Conservation (phyloP, 2,797 vertebrate species). For the Tauraco hartlaubi region DNA sequence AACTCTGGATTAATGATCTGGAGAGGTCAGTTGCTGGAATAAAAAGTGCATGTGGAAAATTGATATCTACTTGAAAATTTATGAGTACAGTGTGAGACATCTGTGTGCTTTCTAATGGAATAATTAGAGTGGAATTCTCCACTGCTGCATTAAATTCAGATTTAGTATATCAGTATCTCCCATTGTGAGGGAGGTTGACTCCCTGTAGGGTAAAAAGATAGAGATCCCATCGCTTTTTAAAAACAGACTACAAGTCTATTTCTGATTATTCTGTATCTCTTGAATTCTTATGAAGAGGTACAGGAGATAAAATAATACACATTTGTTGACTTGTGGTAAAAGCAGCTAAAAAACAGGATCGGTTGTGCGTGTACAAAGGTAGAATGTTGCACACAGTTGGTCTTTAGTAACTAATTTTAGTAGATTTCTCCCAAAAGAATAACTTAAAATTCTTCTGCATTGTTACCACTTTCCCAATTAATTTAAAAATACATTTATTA, state of each 20-base stretch:
- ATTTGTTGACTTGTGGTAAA: neutral
- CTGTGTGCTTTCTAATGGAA: slow-evolving; percentile 53
- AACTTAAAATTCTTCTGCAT: neutral
- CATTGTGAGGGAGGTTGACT: slow-evolving; percentile 4
- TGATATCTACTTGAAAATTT: slow-evolving; percentile 59
- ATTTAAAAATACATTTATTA: neutral
- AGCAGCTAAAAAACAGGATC: neutral
- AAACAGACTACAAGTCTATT: neutral
- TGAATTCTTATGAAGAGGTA: neutral
- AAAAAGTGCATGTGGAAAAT: slow-evolving; percentile 47
- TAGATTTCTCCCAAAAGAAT: neutral
- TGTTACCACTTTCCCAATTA: neutral
- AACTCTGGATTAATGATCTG: slow-evolving; percentile 8
- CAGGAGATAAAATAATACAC: neutral
- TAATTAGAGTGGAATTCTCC: slow-evolving; percentile 54
- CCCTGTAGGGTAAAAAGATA: neutral
- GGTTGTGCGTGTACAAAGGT: neutral
- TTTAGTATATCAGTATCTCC: slow-evolving; percentile 25
- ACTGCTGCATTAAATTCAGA: slow-evolving; percentile 50
- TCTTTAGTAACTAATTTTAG: neutral
- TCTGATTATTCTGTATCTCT: neutral
- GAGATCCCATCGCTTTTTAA: neutral
- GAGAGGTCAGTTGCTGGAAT: slow-evolving; percentile 52
- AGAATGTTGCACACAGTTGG: neutral
- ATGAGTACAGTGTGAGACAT: slow-evolving; percentile 53